Percentiles rank a stretch among this genome's conserved stretches.
phyloP scores from a whole-genome alignment of 2,888 invertebrate genomes.

The Meiosimyza decipiens region DNA sequence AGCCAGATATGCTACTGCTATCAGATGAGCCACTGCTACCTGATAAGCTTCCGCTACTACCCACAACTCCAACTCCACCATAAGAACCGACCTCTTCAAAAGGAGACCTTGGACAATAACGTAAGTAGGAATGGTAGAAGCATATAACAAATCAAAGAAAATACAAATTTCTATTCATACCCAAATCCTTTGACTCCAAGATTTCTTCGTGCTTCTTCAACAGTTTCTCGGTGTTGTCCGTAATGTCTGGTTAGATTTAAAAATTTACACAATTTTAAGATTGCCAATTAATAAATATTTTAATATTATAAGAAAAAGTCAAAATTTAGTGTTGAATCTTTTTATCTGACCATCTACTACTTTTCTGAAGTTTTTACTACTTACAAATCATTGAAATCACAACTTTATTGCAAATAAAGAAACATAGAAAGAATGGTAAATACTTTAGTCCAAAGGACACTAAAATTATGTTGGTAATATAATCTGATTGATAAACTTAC shows the following conservation, averaged over 20 bases:
- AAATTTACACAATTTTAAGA: constrained; percentile 17
- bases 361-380: constrained; percentile 53
- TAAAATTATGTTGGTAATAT: not conserved
- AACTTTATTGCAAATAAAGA: constrained; percentile 38
- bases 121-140: not conserved
- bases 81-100: constrained; percentile 55
- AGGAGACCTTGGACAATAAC: constrained; percentile 42
- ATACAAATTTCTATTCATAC: constrained; percentile 37
- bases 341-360: constrained; percentile 8
- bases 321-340: constrained; percentile 41
- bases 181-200: constrained; percentile 46
- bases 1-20: constrained; percentile 27
- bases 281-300: constrained; percentile 41
- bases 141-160: constrained; percentile 50
- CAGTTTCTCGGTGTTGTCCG: constrained; percentile 58
- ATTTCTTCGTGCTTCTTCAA: constrained; percentile 60
- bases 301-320: constrained; percentile 47
- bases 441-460: constrained; percentile 23
- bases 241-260: constrained; percentile 55
- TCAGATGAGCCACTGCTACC: constrained; percentile 34
- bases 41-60: constrained; percentile 42
- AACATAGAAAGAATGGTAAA: constrained; percentile 28
- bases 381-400: constrained; percentile 56
- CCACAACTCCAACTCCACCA: constrained; percentile 53
- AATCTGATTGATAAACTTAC: constrained; percentile 37